phyloP scores from a whole-genome alignment of 2,888 invertebrate genomes.

The Chrysomela aeneicollis region DNA sequence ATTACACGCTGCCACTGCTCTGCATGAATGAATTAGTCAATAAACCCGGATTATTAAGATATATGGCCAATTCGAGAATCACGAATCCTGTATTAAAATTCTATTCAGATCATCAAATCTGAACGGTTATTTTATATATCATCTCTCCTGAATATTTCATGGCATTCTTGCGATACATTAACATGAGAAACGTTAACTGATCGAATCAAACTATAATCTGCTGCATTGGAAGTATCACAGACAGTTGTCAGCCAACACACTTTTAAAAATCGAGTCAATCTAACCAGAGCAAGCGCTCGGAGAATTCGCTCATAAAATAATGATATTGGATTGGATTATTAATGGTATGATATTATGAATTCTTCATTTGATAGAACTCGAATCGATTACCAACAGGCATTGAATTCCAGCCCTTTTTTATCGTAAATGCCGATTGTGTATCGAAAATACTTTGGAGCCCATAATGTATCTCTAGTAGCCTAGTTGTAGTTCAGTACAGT shows the following conservation, averaged over 20 bases:
- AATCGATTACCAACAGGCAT: no score
- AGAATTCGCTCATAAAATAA: no score
- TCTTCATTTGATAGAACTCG: no score
- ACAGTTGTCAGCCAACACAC: background rate
- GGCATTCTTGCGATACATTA: background rate
- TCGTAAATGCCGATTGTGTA: no score
- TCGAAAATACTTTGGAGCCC: no score
- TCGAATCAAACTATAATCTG: background rate
- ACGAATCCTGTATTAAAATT: background rate
- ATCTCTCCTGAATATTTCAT: conserved; percentile 2
- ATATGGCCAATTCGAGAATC: background rate
- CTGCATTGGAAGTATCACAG: background rate
- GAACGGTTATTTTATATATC: conserved; percentile 2
- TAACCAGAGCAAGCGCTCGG: no score
- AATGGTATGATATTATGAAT: no score
- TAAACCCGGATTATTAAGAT: background rate
- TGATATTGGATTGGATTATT: no score
- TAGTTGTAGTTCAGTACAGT: no score
- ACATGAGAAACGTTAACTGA: background rate
- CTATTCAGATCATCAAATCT: background rate
- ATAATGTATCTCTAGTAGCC: no score
- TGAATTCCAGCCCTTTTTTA: no score
- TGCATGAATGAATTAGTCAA: background rate
- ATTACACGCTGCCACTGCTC: background rate
- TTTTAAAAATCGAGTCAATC: no score